These are phyloP conservation scores for Sebastes schlegelii DNA, from an alignment of 2,113 vertebrate species.

Conservation along the genomic window DNA sequence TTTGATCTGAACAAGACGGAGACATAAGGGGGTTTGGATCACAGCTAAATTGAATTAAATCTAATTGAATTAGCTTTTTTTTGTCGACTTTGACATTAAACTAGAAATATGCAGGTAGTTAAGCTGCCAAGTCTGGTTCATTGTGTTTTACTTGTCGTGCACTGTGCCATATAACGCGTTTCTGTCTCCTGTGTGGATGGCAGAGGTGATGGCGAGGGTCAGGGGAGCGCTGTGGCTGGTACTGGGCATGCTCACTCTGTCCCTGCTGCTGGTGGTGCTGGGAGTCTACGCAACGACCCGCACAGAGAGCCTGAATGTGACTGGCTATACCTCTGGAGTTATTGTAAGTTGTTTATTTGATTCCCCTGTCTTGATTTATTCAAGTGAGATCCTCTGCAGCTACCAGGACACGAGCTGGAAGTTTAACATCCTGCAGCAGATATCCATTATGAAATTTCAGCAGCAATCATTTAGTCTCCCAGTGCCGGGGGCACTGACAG, in stretches of 20 bases:
- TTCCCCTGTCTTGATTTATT: background rate
- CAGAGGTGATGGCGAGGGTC: constrained; percentile 61
- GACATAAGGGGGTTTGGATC: background rate
- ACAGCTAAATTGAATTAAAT: background rate
- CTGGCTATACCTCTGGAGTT: constrained; percentile 78
- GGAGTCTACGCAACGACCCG: constrained; percentile 77
- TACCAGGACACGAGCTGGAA: background rate
- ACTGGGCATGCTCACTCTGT: constrained; percentile 76
- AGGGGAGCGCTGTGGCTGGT: constrained; percentile 74
- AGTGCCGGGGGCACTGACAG: background rate
- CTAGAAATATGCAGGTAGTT: background rate
- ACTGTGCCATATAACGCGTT: background rate
- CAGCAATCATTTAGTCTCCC: background rate
- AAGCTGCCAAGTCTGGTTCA: background rate
- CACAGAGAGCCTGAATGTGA: constrained; percentile 77
- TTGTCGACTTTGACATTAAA: background rate
- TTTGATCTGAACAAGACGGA: background rate
- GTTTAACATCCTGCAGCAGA: background rate
- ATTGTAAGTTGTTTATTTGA: constrained; percentile 68
- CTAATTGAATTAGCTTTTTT: constrained; percentile 3
- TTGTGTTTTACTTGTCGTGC: background rate
- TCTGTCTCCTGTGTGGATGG: constrained; percentile 20
- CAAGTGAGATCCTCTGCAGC: background rate
- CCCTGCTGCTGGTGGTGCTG: constrained; percentile 74
- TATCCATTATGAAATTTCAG: constrained; percentile 3